Percentiles rank a stretch among this genome's conserved stretches.
Conservation (phyloP, 2,888 invertebrate genomes). For the Nesidiocoris tenuis region DNA sequence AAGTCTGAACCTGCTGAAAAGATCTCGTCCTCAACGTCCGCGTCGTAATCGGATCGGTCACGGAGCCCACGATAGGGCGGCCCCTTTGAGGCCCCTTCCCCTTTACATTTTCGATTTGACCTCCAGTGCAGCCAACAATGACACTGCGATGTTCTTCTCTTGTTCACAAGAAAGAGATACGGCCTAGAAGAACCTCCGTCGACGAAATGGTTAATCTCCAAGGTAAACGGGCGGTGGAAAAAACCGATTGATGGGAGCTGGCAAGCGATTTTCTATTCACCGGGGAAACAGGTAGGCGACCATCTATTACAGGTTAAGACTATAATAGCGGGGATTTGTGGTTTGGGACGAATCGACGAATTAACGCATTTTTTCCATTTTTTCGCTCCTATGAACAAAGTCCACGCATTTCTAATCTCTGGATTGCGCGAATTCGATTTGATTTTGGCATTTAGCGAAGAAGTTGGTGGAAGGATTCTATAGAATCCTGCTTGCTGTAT, state of each 20-base stretch:
- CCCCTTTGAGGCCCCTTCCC: not conserved
- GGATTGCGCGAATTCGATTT: conserved; percentile 3
- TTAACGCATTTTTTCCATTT: too few relatives aligned
- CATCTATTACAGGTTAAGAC: too few relatives aligned
- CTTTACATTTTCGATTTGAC: not conserved
- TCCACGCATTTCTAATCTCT: conserved; percentile 21
- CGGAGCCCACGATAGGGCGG: conserved; percentile 5
- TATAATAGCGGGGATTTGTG: too few relatives aligned
- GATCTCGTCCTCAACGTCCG: not conserved
- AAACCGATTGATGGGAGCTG: not conserved
- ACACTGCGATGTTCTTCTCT: not conserved
- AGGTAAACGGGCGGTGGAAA: not conserved
- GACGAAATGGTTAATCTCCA: not conserved
- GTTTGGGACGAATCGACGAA: too few relatives aligned
- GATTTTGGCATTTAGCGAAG: too few relatives aligned
- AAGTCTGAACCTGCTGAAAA: not conserved
- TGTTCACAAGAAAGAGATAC: not conserved
- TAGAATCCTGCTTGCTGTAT: too few relatives aligned
- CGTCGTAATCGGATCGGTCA: conserved; percentile 11
- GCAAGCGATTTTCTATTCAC: not conserved
- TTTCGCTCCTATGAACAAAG: not conserved
- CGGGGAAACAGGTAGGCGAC: not conserved
- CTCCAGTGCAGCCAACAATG: not conserved
- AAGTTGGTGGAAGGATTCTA: too few relatives aligned
- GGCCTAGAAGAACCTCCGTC: not conserved